Evolutionary conservation across 2,797 vertebrate species (phyloP).

Genomic region (Gymnothorax javanicus): DNA sequence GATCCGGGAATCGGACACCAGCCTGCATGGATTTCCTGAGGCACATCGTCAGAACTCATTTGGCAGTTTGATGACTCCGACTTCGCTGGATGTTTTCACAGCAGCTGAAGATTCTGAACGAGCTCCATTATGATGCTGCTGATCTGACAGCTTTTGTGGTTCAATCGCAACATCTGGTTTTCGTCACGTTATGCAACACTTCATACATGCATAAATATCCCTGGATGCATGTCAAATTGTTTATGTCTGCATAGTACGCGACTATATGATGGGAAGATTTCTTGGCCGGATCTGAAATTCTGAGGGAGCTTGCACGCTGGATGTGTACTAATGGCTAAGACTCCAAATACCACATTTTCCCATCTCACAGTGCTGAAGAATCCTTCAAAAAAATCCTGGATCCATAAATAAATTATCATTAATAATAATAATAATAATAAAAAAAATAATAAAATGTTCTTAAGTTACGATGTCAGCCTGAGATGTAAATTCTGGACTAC

Average conservation of each 20-base stretch:
- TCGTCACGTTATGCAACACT: neutral
- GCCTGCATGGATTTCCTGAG: conserved; percentile 21
- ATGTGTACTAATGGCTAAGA: neutral
- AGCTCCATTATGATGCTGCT: neutral
- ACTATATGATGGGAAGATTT: neutral
- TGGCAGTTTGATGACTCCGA: conserved; percentile 3
- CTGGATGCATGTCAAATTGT: neutral
- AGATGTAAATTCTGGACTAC: neutral
- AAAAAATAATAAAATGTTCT: neutral
- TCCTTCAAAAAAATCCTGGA: no score
- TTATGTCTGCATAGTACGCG: neutral
- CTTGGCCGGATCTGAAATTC: neutral
- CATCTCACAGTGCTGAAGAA: no score
- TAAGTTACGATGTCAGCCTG: neutral
- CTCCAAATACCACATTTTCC: no score
- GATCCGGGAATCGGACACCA: neutral
- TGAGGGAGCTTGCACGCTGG: neutral
- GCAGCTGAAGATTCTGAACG: neutral
- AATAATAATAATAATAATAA: neutral
- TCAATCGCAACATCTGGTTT: neutral
- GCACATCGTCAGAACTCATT: conserved; percentile 14
- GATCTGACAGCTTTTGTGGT: neutral
- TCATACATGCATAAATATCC: neutral
- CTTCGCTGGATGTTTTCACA: neutral
- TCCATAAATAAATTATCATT: neutral